phyloP scores from a whole-genome alignment of 1,140 invertebrate genomes.

The Pygmarrhopalites habei region DNA sequence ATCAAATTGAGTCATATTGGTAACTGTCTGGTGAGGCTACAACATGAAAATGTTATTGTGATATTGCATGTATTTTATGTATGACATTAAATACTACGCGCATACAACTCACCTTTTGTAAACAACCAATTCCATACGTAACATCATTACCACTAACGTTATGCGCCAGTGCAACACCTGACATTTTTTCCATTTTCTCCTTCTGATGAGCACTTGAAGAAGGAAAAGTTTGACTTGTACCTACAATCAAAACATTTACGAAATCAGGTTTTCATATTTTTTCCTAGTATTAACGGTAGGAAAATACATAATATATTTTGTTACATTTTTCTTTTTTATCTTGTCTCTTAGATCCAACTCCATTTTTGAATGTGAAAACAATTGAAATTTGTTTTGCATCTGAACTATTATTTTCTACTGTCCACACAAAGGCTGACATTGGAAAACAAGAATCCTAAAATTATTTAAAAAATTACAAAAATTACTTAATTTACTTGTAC shows the following conservation, averaged over 20 bases:
- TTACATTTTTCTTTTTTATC: slow-evolving; percentile 54
- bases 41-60: no score
- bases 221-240: no score
- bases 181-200: no score
- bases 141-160: slow-evolving; percentile 60
- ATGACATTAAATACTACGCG: no score
- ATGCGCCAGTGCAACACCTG: slow-evolving; percentile 70
- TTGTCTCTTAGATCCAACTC: slow-evolving; percentile 60
- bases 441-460: slow-evolving; percentile 76
- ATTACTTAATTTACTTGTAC: no score
- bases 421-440: slow-evolving; percentile 78
- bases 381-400: slow-evolving; percentile 68
- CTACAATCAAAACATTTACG: no score
- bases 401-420: slow-evolving; percentile 63
- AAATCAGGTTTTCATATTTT: no score
- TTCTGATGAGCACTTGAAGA: no score
- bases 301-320: no score
- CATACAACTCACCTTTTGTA: slow-evolving; percentile 38
- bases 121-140: slow-evolving; percentile 62
- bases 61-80: no score
- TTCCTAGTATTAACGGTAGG: no score
- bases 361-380: slow-evolving; percentile 85
- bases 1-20: slow-evolving; percentile 58
- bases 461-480: no score
- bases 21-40: slow-evolving; percentile 52